phyloP scores from a whole-genome alignment of 2,888 invertebrate species.

The Rhamnusium bicolor region DNA sequence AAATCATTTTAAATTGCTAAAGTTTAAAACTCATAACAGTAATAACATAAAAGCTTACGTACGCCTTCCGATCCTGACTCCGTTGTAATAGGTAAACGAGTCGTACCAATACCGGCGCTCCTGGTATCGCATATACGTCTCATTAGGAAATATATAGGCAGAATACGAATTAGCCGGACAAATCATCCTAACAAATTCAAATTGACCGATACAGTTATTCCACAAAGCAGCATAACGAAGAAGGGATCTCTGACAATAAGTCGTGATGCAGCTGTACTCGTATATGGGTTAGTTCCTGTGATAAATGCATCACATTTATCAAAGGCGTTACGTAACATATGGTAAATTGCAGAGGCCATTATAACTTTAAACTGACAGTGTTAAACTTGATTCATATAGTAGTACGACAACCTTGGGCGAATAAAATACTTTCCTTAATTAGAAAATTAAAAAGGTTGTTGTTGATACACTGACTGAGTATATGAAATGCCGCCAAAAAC shows the following conservation, averaged over 20 bases:
- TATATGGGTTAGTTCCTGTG: not conserved
- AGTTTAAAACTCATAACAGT: no score
- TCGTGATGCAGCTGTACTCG: not conserved
- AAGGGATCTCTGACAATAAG: not conserved
- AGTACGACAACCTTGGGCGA: no score
- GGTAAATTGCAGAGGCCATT: not conserved
- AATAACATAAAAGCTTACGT: no score
- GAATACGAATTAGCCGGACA: not conserved
- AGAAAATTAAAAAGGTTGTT: no score
- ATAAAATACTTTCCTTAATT: no score
- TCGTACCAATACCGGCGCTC: not conserved
- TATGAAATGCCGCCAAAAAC: no score
- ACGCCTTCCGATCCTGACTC: not conserved
- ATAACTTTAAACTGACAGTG: not conserved
- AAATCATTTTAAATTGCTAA: no score
- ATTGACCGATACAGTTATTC: not conserved
- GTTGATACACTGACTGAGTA: no score
- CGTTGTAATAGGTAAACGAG: not conserved
- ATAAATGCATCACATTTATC: not conserved
- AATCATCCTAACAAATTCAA: not conserved
- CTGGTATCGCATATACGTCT: not conserved
- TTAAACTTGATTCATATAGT: not conserved
- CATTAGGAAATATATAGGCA: not conserved
- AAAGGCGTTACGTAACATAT: not conserved
- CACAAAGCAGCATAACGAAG: not conserved